Evolutionary conservation across 2,113 vertebrate genomes (phyloP).

Genomic region (Apus apus): DNA sequence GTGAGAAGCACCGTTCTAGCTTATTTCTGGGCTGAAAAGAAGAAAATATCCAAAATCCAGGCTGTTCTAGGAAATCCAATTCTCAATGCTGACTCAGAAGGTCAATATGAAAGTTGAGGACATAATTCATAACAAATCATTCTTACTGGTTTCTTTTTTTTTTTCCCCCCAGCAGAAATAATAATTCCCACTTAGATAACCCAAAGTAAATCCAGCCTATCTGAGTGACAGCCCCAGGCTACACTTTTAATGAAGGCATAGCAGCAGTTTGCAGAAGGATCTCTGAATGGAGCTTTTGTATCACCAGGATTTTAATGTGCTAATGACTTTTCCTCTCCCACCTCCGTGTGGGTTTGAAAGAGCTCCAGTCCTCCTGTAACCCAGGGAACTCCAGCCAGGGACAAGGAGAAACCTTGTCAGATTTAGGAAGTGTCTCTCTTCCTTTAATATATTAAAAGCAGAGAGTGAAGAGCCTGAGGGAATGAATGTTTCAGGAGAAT

Average conservation of each 20-base stretch:
- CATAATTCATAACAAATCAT: conserved; percentile 16
- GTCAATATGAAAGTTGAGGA: conserved; percentile 26
- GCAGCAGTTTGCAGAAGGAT: conserved; percentile 24
- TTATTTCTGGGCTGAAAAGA: conserved; percentile 22
- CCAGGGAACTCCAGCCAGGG: background rate
- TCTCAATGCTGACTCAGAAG: background rate
- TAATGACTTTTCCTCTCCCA: conserved; percentile 43
- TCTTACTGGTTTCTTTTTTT: background rate
- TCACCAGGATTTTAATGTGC: background rate
- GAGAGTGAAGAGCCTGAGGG: background rate
- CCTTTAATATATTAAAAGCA: background rate
- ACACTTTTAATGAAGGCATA: conserved; percentile 34
- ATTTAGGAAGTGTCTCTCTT: background rate
- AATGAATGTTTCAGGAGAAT: background rate
- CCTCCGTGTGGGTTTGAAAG: background rate
- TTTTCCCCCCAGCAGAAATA: background rate
- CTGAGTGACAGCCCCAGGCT: background rate
- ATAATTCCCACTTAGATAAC: conserved; percentile 39
- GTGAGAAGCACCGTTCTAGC: background rate
- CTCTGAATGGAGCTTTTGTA: background rate
- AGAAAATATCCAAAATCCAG: conserved; percentile 23
- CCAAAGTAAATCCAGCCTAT: background rate
- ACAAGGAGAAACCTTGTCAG: background rate
- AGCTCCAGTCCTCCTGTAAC: background rate
- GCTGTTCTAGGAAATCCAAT: conserved; percentile 13